Evolutionary conservation across 1,140 invertebrate genomes (phyloP).

Genomic region (Drosophila paulistorum): DNA sequence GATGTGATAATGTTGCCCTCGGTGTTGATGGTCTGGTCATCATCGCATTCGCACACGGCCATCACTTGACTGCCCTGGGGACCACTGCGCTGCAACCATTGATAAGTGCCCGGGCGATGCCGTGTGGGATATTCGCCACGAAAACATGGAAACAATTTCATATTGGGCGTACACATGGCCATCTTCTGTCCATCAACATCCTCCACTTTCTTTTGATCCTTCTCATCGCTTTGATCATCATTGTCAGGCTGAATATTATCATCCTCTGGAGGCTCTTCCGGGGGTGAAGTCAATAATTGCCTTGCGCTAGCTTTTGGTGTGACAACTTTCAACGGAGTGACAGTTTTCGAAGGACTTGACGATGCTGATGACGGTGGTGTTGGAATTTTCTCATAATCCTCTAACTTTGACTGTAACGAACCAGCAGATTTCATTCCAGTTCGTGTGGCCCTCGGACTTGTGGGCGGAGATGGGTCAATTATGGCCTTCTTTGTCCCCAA

Average conservation of each 20-base stretch:
- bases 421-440: neutral
- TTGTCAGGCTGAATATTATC: neutral
- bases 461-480: neutral
- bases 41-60: slow-evolving; percentile 27
- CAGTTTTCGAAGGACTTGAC: neutral
- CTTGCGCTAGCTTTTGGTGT: neutral
- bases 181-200: neutral
- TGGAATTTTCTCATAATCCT: slow-evolving; percentile 12
- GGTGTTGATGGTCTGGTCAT: neutral
- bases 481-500: neutral
- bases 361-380: neutral
- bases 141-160: slow-evolving; percentile 40
- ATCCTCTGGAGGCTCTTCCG: too few relatives aligned
- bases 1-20: slow-evolving; percentile 32
- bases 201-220: neutral
- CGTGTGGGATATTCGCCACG: slow-evolving; percentile 42
- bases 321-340: neutral
- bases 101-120: slow-evolving; percentile 6
- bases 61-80: slow-evolving; percentile 17
- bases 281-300: neutral
- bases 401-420: neutral
- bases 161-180: neutral
- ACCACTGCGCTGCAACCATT: slow-evolving; percentile 29
- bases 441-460: neutral
- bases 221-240: neutral